Evolutionary conservation across 2,888 invertebrate genomes (phyloP).

Genomic region (Drymonia ruficornis): DNA sequence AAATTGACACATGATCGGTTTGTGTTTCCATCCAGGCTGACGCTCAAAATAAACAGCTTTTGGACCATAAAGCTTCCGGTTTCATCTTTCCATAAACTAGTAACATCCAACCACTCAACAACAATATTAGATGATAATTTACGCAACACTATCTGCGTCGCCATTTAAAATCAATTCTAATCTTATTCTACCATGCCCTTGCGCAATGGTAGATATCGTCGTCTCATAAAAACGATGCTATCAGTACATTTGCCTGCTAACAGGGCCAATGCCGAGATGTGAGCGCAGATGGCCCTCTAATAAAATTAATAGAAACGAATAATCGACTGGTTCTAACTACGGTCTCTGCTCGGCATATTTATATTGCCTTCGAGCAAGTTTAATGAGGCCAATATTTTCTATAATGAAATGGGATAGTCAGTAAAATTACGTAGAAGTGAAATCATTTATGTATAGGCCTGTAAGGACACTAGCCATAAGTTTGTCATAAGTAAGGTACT

Average conservation of each 20-base stretch:
- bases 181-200: neutral
- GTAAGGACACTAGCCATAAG: too few species aligned
- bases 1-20: too few species aligned
- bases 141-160: slow-evolving; percentile 5
- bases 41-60: too few species aligned
- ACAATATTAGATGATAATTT: neutral
- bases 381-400: neutral
- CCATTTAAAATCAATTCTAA: slow-evolving; percentile 6
- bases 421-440: neutral
- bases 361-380: slow-evolving; percentile 52
- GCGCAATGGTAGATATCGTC: slow-evolving; percentile 13
- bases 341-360: slow-evolving; percentile 44
- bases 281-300: slow-evolving; percentile 13
- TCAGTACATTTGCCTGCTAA: slow-evolving; percentile 16
- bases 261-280: slow-evolving; percentile 8
- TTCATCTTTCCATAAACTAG: neutral
- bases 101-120: neutral
- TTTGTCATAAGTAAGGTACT: too few species aligned
- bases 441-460: neutral
- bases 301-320: slow-evolving; percentile 3
- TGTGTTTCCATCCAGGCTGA: too few species aligned
- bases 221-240: slow-evolving; percentile 25
- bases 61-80: too few species aligned
- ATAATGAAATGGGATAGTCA: neutral
- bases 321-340: neutral